Evolutionary conservation across 2,888 invertebrate species (phyloP).

Genomic region (Mimachlamys varia): DNA sequence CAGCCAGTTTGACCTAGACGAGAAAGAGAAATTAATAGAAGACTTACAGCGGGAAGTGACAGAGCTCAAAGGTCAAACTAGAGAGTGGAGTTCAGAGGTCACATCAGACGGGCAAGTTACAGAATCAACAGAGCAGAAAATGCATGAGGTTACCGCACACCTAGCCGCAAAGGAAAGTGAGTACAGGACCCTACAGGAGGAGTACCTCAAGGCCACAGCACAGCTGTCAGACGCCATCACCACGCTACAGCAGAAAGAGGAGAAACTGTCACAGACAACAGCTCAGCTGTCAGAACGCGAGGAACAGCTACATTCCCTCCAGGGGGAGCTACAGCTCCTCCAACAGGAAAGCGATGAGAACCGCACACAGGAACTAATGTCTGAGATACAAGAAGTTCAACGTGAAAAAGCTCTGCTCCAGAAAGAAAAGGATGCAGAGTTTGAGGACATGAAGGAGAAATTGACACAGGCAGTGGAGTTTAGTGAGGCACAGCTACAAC

Average conservation of each 20-base stretch:
- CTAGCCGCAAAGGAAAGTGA: slow-evolving; percentile 36
- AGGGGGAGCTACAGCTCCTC: slow-evolving; percentile 59
- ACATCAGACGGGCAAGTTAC: background rate
- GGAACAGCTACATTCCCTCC: slow-evolving; percentile 66
- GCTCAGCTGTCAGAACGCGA: slow-evolving; percentile 64
- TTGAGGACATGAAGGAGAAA: slow-evolving; percentile 61
- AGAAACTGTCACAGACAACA: slow-evolving; percentile 59
- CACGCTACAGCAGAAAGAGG: slow-evolving; percentile 57
- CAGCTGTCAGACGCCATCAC: slow-evolving; percentile 62
- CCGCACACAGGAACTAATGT: slow-evolving; percentile 50
- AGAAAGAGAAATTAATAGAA: slow-evolving; percentile 48
- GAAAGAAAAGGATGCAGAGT: slow-evolving; percentile 53
- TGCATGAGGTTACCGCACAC: slow-evolving; percentile 45
- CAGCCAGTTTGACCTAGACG: background rate
- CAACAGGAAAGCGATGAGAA: slow-evolving; percentile 56
- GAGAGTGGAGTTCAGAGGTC: slow-evolving; percentile 36
- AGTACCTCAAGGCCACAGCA: slow-evolving; percentile 62
- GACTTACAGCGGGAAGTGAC: slow-evolving; percentile 41
- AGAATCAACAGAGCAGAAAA: slow-evolving; percentile 57
- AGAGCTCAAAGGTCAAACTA: slow-evolving; percentile 26
- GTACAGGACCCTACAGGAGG: slow-evolving; percentile 46
- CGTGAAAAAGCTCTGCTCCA: slow-evolving; percentile 38
- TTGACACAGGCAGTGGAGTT: slow-evolving; percentile 63
- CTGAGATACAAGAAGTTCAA: background rate
- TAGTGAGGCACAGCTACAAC: slow-evolving; percentile 61